Conservation (phyloP, 2,888 invertebrate genomes). For the Teleogryllus oceanicus region DNA sequence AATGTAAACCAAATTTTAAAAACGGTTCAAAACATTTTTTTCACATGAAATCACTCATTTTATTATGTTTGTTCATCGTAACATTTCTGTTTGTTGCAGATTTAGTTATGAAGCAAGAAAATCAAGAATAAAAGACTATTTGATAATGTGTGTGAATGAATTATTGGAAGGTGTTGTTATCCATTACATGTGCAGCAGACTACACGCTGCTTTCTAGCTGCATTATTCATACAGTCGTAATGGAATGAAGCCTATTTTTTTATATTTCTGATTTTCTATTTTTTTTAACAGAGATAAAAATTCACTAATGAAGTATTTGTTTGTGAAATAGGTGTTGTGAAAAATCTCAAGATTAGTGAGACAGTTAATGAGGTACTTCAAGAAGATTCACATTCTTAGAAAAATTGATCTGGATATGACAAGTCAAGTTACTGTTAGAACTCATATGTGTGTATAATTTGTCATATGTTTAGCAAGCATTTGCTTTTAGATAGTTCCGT, state of each 20-base stretch:
- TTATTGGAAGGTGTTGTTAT: background rate
- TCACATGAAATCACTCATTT: too few species aligned
- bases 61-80: too few species aligned
- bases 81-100: background rate
- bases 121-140: background rate
- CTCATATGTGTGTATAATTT: background rate
- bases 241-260: constrained; percentile 10
- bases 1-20: too few species aligned
- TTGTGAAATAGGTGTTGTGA: background rate
- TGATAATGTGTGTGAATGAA: background rate
- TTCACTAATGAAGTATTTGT: background rate
- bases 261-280: constrained; percentile 8
- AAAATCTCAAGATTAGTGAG: background rate
- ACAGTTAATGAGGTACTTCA: background rate
- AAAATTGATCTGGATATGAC: background rate
- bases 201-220: background rate
- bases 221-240: background rate
- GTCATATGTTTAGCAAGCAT: background rate
- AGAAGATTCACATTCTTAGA: background rate
- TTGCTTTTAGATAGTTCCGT: background rate
- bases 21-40: too few species aligned
- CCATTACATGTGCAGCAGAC: background rate
- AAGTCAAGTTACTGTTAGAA: background rate
- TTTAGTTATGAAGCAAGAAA: background rate
- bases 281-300: background rate